These are phyloP conservation scores for Fukomys damarensis DNA, from an alignment of 2,113 vertebrate genomes.

Conservation along the genomic window DNA sequence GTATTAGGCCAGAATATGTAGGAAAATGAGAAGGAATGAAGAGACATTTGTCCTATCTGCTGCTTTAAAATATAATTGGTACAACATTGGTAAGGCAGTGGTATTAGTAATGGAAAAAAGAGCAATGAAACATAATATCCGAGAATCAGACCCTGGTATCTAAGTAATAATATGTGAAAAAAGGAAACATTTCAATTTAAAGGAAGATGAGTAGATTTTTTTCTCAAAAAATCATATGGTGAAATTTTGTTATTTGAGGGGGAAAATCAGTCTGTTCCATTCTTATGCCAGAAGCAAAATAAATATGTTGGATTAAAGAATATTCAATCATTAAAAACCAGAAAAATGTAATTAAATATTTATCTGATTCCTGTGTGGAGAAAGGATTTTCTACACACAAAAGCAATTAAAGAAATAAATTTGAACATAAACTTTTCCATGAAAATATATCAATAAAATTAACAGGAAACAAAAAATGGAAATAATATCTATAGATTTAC, in stretches of 20 bases:
- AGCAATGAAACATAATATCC: neutral
- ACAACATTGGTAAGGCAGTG: neutral
- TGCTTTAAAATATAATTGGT: neutral
- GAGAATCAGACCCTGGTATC: neutral
- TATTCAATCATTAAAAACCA: neutral
- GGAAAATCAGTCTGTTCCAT: neutral
- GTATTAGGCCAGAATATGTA: neutral
- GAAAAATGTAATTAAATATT: neutral
- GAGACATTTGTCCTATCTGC: neutral
- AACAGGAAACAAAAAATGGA: neutral
- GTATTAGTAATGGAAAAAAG: neutral
- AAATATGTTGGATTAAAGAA: slow-evolving; percentile 9
- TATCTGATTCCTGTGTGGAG: neutral
- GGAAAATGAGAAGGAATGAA: neutral
- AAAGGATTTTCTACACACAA: neutral
- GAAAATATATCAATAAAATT: neutral
- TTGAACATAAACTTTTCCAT: neutral
- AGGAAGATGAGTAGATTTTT: neutral
- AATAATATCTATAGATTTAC: neutral
- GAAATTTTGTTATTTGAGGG: neutral
- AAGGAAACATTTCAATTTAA: neutral
- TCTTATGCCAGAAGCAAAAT: neutral
- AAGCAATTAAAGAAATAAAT: neutral
- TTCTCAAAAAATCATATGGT: neutral
- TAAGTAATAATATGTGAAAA: neutral